phyloP scores from a whole-genome alignment of 2,888 invertebrate genomes.

The Alcis repandata region DNA sequence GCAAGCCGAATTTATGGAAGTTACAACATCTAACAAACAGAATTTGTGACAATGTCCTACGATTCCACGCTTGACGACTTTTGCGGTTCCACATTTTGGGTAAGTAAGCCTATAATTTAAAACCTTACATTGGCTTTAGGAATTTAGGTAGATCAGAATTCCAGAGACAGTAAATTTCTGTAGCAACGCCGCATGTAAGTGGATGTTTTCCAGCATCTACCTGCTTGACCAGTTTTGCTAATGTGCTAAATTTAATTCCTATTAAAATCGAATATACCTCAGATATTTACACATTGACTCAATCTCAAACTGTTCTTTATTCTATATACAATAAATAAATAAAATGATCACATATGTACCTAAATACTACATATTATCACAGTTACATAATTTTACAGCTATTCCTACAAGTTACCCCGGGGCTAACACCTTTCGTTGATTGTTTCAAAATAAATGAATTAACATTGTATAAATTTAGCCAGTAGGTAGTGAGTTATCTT shows the following conservation, averaged over 20 bases:
- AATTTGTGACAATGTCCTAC: slow-evolving; percentile 82
- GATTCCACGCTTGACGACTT: slow-evolving; percentile 90
- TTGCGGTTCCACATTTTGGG: slow-evolving; percentile 94
- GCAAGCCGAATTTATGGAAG: slow-evolving; percentile 56
- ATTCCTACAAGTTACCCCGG: neutral
- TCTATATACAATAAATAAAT: neutral
- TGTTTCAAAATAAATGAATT: no score
- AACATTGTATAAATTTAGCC: no score
- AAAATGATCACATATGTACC: no score
- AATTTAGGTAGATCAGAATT: neutral
- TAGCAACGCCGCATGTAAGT: neutral
- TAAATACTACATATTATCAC: neutral
- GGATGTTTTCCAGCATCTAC: slow-evolving; percentile 26
- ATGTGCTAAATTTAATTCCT: slow-evolving; percentile 11
- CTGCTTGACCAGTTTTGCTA: slow-evolving; percentile 47
- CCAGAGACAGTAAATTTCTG: neutral
- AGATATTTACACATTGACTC: neutral
- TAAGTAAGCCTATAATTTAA: slow-evolving; percentile 78
- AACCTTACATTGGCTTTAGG: slow-evolving; percentile 4
- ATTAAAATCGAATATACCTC: slow-evolving; percentile 4
- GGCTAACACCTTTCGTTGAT: no score
- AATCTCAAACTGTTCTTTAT: neutral
- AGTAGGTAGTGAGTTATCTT: no score
- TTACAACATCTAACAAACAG: slow-evolving; percentile 53
- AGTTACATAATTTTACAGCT: neutral